Evolutionary conservation across 1,140 invertebrate genomes (phyloP).

Genomic region (Dufourea novaeangliae): DNA sequence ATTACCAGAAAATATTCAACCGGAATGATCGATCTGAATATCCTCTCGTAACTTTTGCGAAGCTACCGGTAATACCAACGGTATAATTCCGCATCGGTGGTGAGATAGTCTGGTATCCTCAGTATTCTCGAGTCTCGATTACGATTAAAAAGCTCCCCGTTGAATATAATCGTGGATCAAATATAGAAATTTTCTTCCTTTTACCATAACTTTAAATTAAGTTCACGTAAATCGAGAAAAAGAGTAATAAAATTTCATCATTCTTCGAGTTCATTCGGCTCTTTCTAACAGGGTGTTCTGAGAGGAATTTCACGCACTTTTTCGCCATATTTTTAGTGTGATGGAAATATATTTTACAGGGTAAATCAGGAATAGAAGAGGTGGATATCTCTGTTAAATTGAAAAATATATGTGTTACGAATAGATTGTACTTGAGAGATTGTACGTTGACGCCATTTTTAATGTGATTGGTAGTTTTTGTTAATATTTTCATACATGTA

Average conservation of each 20-base stretch:
- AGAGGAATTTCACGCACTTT: neutral
- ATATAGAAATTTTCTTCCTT: neutral
- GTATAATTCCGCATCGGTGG: conserved; percentile 23
- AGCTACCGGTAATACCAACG: conserved; percentile 18
- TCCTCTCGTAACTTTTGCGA: conserved; percentile 33
- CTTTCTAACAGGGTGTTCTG: neutral
- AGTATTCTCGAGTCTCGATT: conserved; percentile 17
- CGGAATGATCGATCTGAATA: conserved; percentile 45
- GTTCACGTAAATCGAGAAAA: neutral
- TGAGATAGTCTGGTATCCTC: conserved; percentile 16
- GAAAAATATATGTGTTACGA: too few relatives aligned
- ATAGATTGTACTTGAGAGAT: too few relatives aligned
- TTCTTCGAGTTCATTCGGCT: neutral
- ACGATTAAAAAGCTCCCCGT: neutral
- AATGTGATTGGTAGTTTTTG: too few relatives aligned
- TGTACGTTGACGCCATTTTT: too few relatives aligned
- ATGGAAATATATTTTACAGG: too few relatives aligned
- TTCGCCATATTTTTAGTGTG: neutral
- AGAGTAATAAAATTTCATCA: neutral
- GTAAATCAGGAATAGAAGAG: too few relatives aligned
- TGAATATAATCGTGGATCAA: neutral
- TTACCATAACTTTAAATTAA: neutral
- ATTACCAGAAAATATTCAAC: conserved; percentile 52
- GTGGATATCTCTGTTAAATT: too few relatives aligned
- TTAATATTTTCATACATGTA: too few relatives aligned